A percentile compares a stretch with the other conserved stretches of the same genome.
Evolutionary conservation across 2,888 invertebrate genomes (phyloP).

Genomic region (Salpingus planirostris): DNA sequence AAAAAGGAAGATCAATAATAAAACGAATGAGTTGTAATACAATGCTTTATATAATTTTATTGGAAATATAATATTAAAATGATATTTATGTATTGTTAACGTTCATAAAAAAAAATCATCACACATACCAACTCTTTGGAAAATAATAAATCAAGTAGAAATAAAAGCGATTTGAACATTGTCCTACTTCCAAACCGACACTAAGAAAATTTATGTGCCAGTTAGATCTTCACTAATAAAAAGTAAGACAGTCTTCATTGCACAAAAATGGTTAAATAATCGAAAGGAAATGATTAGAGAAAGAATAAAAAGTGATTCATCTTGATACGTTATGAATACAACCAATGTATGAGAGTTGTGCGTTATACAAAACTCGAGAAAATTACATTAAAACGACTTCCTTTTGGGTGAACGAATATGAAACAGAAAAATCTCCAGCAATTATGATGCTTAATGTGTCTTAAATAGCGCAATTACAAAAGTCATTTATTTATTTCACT

Average conservation of each 20-base stretch:
- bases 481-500: neutral
- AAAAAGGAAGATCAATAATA: neutral
- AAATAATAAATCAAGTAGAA: constrained; percentile 20
- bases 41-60: constrained; percentile 30
- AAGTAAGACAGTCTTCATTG: constrained; percentile 39
- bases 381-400: too few species aligned
- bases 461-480: constrained; percentile 4
- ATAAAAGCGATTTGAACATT: constrained; percentile 13
- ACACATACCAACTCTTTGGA: constrained; percentile 43
- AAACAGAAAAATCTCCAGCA: constrained; percentile 8
- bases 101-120: constrained; percentile 37
- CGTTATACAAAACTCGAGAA: too few species aligned
- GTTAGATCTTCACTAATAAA: neutral
- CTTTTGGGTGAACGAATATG: constrained; percentile 2
- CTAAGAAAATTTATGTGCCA: neutral
- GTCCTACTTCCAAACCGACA: constrained; percentile 4
- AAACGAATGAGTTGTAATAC: constrained; percentile 6
- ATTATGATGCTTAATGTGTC: too few species aligned
- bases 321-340: too few species aligned
- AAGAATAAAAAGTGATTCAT: too few species aligned
- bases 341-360: too few species aligned
- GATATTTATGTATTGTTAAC: constrained; percentile 32
- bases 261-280: constrained; percentile 31
- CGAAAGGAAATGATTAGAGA: too few species aligned
- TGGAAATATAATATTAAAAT: constrained; percentile 32